A percentile compares a stretch with the other conserved stretches of the same genome.
Evolutionary conservation across 2,113 vertebrate genomes (phyloP).

Genomic region (Thamnophis sirtalis): DNA sequence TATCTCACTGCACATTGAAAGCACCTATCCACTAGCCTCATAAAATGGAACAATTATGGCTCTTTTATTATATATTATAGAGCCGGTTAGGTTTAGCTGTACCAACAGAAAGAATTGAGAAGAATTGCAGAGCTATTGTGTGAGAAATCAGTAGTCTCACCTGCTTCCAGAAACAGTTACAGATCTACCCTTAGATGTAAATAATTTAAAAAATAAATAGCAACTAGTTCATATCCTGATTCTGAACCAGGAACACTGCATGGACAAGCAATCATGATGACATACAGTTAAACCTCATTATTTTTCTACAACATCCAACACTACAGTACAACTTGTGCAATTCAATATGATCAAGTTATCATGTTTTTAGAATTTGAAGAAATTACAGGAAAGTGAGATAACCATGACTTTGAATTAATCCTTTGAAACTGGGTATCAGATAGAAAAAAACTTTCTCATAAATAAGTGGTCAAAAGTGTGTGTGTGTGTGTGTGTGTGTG

Average conservation of each 20-base stretch:
- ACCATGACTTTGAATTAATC: neutral
- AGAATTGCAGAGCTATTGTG: neutral
- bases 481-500: no score
- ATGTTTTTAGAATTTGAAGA: neutral
- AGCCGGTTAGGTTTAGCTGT: neutral
- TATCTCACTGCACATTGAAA: neutral
- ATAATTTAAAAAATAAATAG: neutral
- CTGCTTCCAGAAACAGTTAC: neutral
- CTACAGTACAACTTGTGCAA: neutral
- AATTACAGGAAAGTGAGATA: neutral
- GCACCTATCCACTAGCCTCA: neutral
- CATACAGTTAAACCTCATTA: neutral
- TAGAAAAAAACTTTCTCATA: neutral
- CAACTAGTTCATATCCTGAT: neutral
- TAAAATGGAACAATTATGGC: neutral
- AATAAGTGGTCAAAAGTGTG: neutral
- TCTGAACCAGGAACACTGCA: neutral
- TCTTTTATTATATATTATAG: neutral
- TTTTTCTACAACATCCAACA: neutral
- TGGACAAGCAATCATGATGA: neutral
- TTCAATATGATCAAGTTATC: neutral
- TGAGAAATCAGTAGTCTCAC: neutral
- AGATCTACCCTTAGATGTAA: neutral
- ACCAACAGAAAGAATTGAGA: neutral
- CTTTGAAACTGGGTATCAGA: neutral